Conservation (phyloP, 2,888 invertebrate genomes). For the Harpalus rufipes region DNA sequence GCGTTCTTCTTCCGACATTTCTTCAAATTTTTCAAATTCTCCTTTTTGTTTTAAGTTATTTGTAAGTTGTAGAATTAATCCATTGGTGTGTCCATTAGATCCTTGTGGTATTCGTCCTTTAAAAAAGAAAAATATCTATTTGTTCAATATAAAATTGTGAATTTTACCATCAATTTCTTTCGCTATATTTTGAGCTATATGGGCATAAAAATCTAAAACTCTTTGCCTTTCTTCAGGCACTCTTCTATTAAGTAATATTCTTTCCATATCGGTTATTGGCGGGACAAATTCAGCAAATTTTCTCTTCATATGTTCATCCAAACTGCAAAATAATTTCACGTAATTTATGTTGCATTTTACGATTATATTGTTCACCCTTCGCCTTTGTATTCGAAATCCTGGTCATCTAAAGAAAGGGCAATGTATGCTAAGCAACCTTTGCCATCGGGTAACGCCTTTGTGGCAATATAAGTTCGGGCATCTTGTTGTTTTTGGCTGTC, state of each 20-base stretch:
- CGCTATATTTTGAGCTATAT: conserved; percentile 75
- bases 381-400: conserved; percentile 72
- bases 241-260: conserved; percentile 74
- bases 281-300: conserved; percentile 73
- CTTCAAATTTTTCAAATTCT: conserved; percentile 72
- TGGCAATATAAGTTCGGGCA: conserved; percentile 78
- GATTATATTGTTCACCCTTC: conserved; percentile 71
- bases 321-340: conserved; percentile 68
- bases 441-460: conserved; percentile 76
- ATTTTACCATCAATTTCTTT: conserved; percentile 76
- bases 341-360: background rate
- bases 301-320: conserved; percentile 72
- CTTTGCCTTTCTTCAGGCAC: conserved; percentile 74
- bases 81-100: conserved; percentile 74
- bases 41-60: conserved; percentile 73
- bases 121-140: background rate
- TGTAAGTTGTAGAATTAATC: conserved; percentile 74
- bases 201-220: conserved; percentile 76
- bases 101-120: conserved; percentile 67
- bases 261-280: conserved; percentile 74
- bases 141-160: background rate
- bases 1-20: conserved; percentile 71
- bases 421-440: conserved; percentile 78
- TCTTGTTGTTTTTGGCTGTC: conserved; percentile 66
- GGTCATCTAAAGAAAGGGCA: conserved; percentile 76